phyloP scores from a whole-genome alignment of 2,888 invertebrate species.

The Lycaena phlaeas region DNA sequence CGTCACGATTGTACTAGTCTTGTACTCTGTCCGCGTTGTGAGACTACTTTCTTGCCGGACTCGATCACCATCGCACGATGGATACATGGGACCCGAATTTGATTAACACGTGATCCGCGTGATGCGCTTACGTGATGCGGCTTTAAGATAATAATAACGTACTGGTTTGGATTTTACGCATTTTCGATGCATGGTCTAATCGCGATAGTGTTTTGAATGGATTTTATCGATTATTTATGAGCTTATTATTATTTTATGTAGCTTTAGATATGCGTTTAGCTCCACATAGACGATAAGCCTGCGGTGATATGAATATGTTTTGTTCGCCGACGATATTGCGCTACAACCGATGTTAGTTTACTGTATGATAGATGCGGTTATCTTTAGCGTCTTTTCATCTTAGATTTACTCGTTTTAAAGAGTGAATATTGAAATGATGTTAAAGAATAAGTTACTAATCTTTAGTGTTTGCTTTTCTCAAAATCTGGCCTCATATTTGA shows the following conservation, averaged over 20 bases:
- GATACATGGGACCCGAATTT: neutral
- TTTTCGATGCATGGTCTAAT: conserved; percentile 9
- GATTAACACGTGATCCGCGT: no score
- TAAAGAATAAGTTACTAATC: conserved; percentile 34
- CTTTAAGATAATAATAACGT: no score
- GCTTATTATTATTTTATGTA: conserved; percentile 33
- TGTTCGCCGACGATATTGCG: conserved; percentile 43
- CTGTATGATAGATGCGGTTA: neutral
- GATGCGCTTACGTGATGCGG: no score
- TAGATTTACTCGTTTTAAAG: conserved; percentile 25
- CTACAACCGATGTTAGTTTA: conserved; percentile 26
- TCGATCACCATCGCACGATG: neutral
- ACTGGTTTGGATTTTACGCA: conserved; percentile 12
- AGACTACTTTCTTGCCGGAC: conserved; percentile 10
- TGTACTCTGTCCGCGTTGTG: no score
- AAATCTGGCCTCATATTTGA: conserved; percentile 40
- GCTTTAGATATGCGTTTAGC: conserved; percentile 29
- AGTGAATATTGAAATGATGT: conserved; percentile 37
- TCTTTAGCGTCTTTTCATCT: neutral
- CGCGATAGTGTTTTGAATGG: conserved; percentile 9
- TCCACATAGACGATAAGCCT: conserved; percentile 47
- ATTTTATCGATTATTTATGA: conserved; percentile 26
- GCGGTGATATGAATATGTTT: conserved; percentile 47
- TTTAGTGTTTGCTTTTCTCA: conserved; percentile 40
- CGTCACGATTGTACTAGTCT: conserved; percentile 7